A percentile compares a stretch with the other conserved stretches of the same genome.
Conservation (phyloP, 2,888 invertebrate species). For the Nephrocerus scutellatus region DNA sequence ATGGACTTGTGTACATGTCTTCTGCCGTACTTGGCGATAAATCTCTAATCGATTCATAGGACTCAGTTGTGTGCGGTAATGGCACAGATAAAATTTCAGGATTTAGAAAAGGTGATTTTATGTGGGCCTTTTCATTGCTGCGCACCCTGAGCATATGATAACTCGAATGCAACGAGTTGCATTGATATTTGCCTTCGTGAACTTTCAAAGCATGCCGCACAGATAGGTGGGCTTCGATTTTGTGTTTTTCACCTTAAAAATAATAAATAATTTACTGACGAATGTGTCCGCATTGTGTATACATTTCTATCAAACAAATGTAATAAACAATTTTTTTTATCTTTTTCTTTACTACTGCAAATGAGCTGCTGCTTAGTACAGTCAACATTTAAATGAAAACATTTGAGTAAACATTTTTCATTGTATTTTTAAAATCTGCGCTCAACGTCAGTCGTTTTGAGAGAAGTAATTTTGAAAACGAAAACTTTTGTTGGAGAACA, state of each 20-base stretch:
- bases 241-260: constrained; percentile 43
- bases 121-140: constrained; percentile 24
- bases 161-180: constrained; percentile 38
- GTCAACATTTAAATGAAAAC: too few relatives aligned
- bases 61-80: constrained; percentile 30
- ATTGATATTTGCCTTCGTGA: constrained; percentile 46
- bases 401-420: too few relatives aligned
- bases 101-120: constrained; percentile 23
- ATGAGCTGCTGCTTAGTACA: neutral
- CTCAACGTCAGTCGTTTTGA: too few relatives aligned
- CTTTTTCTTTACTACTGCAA: neutral
- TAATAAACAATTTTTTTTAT: neutral
- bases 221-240: constrained; percentile 44
- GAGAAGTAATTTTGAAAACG: neutral
- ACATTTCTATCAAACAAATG: too few relatives aligned
- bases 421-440: too few relatives aligned
- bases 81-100: constrained; percentile 5
- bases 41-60: constrained; percentile 38
- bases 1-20: constrained; percentile 34
- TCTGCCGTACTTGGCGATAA: constrained; percentile 35
- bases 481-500: constrained; percentile 3
- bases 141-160: constrained; percentile 40
- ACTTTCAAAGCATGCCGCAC: constrained; percentile 44
- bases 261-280: too few relatives aligned
- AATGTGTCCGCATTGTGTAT: too few relatives aligned